Conservation (phyloP, 2,797 vertebrate genomes). For the Tragopan temminckii region DNA sequence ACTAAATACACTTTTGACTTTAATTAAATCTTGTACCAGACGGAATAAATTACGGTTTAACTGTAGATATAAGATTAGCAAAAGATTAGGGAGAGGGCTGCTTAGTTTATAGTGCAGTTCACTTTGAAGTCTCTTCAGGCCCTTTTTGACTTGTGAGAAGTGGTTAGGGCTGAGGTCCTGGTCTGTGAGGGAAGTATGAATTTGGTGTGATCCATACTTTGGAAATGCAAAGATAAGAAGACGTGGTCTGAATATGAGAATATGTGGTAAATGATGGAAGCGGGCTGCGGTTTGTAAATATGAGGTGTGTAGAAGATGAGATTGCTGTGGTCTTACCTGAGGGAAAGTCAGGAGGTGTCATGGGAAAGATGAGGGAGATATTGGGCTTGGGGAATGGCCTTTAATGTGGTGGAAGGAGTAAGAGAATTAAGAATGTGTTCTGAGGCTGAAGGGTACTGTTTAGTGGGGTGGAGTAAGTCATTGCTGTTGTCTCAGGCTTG, state of each 20-base stretch:
- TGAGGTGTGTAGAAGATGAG: neutral
- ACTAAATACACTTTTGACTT: neutral
- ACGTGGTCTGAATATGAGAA: neutral
- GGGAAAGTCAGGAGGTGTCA: neutral
- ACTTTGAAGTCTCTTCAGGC: neutral
- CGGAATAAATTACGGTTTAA: constrained; percentile 15
- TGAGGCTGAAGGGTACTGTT: neutral
- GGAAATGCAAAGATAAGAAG: neutral
- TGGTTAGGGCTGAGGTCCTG: neutral
- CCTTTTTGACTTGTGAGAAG: neutral
- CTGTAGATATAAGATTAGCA: neutral
- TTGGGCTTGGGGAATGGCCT: neutral
- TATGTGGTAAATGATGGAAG: neutral
- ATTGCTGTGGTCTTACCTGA: neutral
- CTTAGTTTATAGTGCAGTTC: neutral
- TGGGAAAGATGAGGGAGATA: neutral
- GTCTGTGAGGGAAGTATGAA: neutral
- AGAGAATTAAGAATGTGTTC: neutral
- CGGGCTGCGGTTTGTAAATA: neutral
- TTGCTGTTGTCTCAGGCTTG: neutral
- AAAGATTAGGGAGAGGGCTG: neutral
- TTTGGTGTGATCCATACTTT: neutral
- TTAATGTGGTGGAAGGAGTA: neutral
- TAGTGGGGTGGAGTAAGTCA: neutral
- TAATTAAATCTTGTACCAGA: neutral